Base-by-base conservation (phyloP, 2,888 invertebrate species). In the Oxyteleia sp. region DNA sequence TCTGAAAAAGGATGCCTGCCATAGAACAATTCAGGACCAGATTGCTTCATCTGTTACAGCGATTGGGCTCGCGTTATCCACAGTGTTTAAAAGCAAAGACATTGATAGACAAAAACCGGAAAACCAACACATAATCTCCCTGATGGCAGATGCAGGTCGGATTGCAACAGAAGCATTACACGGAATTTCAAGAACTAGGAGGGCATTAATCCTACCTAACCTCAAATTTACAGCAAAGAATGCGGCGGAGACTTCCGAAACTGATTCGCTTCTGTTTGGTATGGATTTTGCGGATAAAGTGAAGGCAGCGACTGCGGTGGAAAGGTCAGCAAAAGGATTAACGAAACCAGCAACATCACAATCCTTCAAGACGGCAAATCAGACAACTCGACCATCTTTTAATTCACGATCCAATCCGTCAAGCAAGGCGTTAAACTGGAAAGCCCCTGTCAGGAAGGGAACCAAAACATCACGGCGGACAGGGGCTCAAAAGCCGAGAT, bases 391-490 rank as follows among this genome's bases (percentile, higher is more conserved):
- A 13, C 1, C n/a, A 0, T 29, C 32, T 0, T 53, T 20, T 13
- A 53, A 32, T 7, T 29, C 29, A 15, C n/a, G 29, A 13, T 11
- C 13, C 20, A 26, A 51, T 29, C 32, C 18, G 41, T 35, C 32
- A n/a, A 20, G 3, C 15, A 43, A 43, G 35, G 11, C 41, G 41
- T 41, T 41, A 59, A 59, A 59, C 57, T 38, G 32, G 41, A 59
- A 43, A 43, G 41, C 23, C 59, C 43, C 59, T 59, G 59, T 26
- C 43, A 13, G 8, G 26, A 26, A 23, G 23, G 7, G 3, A 26
- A 10, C 2, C 18, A 23, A 11, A 13, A 43, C 23, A 4, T 13
- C 15, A 11, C 15, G 23, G n/a, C 59, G 8, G 43, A 13, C 43
- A 59, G 43, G 43, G 59, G 41, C 59, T 3, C 57, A 57, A 35